Conservation (phyloP, 2,797 vertebrate species). For the Acanthurus tractus region DNA sequence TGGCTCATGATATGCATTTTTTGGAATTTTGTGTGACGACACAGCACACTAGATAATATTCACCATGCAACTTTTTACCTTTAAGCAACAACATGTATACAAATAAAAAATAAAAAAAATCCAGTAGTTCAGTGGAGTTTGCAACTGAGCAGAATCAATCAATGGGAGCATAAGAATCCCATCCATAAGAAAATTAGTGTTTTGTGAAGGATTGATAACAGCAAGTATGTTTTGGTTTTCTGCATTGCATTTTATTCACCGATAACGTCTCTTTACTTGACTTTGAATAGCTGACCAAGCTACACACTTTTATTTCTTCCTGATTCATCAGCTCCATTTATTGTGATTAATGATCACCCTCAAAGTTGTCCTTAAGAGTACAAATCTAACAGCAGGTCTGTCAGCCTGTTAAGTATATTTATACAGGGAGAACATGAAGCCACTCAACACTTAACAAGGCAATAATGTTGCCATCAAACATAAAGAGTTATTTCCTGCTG, state of each 20-base stretch:
- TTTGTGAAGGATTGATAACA: not conserved
- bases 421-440: conserved; percentile 8
- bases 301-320: not conserved
- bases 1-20: not conserved
- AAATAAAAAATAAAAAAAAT: not conserved
- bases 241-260: too few relatives aligned
- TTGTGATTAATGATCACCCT: not conserved
- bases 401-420: conserved; percentile 34
- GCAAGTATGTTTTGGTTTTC: too few relatives aligned
- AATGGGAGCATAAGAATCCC: not conserved
- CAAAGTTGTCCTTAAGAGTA: not conserved
- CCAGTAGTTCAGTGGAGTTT: not conserved
- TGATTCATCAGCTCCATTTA: conserved; percentile 1
- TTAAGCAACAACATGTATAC: not conserved
- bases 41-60: not conserved
- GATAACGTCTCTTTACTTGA: not conserved
- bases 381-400: not conserved
- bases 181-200: not conserved
- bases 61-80: not conserved
- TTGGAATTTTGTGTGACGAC: not conserved
- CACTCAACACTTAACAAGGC: not conserved
- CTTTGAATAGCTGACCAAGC: not conserved
- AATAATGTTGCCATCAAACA: conserved; percentile 10
- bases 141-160: not conserved
- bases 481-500: not conserved